phyloP scores from a whole-genome alignment of 2,113 vertebrate genomes.

The Cavia aperea region DNA sequence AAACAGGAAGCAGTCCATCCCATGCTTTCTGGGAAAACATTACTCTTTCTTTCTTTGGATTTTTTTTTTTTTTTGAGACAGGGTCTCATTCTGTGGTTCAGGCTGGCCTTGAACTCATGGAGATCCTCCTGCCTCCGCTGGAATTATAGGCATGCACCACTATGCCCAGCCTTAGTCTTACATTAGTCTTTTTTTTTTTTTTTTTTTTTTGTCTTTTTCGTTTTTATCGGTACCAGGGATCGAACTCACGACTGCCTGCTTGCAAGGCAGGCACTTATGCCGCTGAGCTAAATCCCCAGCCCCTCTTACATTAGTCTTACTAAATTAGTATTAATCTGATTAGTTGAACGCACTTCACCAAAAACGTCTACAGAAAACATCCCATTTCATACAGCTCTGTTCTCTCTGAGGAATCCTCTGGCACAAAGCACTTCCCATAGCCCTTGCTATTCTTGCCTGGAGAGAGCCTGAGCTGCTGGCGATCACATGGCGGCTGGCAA shows the following conservation, averaged over 20 bases:
- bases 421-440: slow-evolving; percentile 19
- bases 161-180: not conserved
- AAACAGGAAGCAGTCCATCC: not conserved
- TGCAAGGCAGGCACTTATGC: no score
- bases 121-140: not conserved
- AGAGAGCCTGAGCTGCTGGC: not conserved
- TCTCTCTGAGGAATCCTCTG: not conserved
- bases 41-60: not conserved
- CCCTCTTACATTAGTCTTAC: not conserved
- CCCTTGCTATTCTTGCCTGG: not conserved
- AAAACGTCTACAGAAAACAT: slow-evolving; percentile 34
- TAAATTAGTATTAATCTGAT: slow-evolving; percentile 27
- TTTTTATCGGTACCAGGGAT: no score
- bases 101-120: not conserved
- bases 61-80: not conserved
- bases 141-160: not conserved
- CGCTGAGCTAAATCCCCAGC: no score
- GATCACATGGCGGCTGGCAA: not conserved
- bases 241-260: no score
- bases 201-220: no score
- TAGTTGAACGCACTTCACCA: slow-evolving; percentile 27
- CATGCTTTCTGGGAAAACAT: slow-evolving; percentile 21
- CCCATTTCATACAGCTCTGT: not conserved
- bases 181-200: not conserved
- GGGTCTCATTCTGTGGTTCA: not conserved